Evolutionary conservation across 1,140 invertebrate species (phyloP), one percentile per base, ranked within the genome.

Genomic region (Parapsyche elsis): DNA sequence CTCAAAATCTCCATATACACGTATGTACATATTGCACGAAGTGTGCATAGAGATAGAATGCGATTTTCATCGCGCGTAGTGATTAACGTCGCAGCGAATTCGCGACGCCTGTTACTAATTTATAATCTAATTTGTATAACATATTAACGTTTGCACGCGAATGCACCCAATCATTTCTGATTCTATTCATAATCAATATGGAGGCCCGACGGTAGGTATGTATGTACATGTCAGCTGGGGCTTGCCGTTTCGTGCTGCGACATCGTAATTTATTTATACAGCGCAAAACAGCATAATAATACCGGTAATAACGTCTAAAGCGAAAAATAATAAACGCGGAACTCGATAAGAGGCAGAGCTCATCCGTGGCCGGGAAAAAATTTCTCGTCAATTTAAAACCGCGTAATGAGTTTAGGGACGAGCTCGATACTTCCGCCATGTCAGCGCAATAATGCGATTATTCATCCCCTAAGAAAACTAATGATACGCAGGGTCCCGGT

Each of bases 171-270:
- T 67, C 4, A 67, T 67, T 67, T 26, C 64, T 67, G 24, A 67
- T 67, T 67, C 64, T 67, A 67, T 67, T 26, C 64, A 14, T 19
- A 26, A 67, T 67, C 64, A 67, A 67, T 67, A 61, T 38, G 30
- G 30, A 7, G 30, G 30, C 7, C n/a, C n/a, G 30, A 7, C 2
- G 30, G 30, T 38, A 7, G 49, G 49, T 16, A 10, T n/a, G n/a
- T n/a, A n/a, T n/a, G 49, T 53, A 53, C 49, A 10, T 53, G 49
- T 53, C 49, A n/a, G n/a, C n/a, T n/a, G n/a, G n/a, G n/a, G 10
- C 16, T 12, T 5, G 10, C 10, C 2, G 1, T 53, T 53, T 53
- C 49, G 16, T 53, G 49, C 49, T 12, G 49, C 49, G 49, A 53
- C 49, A 53, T 53, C 49, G 16, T 53, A 53, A 53, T 53, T 53